phyloP scores from a whole-genome alignment of 1,140 invertebrate genomes.

The Nasonia vitripennis region DNA sequence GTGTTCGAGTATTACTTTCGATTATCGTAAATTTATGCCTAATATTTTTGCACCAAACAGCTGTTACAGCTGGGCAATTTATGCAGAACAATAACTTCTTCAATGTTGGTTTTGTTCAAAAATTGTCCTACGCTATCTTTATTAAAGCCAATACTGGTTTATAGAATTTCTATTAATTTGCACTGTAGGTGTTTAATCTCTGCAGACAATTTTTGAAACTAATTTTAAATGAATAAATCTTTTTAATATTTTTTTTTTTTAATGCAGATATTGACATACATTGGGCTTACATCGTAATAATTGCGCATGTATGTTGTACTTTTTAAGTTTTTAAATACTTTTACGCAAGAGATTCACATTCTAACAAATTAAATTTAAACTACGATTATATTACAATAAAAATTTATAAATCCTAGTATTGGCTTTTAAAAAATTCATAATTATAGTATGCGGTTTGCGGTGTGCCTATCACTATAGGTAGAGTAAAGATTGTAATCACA shows the following conservation, averaged over 20 bases:
- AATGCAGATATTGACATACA: too few species aligned
- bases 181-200: neutral
- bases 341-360: neutral
- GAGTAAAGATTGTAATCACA: neutral
- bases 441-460: neutral
- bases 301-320: too few species aligned
- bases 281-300: too few species aligned
- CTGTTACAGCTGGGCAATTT: neutral
- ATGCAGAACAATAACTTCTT: constrained; percentile 3
- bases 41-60: neutral
- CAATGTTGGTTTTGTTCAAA: constrained; percentile 13
- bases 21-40: constrained; percentile 17
- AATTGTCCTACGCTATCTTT: neutral
- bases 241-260: too few species aligned
- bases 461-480: constrained; percentile 3
- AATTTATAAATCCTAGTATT: neutral
- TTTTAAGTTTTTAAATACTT: too few species aligned
- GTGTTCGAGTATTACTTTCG: neutral
- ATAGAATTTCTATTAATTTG: neutral
- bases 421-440: neutral
- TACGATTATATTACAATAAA: constrained; percentile 8
- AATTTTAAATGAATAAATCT: neutral
- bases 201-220: neutral
- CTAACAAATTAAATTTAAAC: neutral
- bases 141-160: neutral